Conservation (phyloP, 2,113 vertebrate species). For the Regulus satrapa region DNA sequence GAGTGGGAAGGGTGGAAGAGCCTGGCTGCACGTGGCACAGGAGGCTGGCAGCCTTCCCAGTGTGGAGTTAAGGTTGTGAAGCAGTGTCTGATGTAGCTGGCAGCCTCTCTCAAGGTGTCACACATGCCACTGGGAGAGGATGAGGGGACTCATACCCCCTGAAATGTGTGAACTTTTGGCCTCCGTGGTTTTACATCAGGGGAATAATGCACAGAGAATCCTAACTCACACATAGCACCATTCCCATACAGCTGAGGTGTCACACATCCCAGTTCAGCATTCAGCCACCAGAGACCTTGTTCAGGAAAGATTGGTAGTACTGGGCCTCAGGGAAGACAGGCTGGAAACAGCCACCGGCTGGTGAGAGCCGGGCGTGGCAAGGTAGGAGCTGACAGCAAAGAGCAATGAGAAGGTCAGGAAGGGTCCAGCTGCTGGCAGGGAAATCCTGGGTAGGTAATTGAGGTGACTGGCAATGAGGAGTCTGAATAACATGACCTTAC, state of each 20-base stretch:
- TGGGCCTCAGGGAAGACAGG: neutral
- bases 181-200: neutral
- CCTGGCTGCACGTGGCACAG: fast-evolving
- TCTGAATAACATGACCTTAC: neutral
- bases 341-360: neutral
- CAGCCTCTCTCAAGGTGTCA: neutral
- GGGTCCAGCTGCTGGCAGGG: neutral
- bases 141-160: neutral
- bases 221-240: fast-evolving
- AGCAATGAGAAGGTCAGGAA: neutral
- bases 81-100: neutral
- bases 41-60: neutral
- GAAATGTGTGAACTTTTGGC: neutral
- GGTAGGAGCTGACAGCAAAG: neutral
- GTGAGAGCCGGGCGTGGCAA: neutral
- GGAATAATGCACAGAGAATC: neutral
- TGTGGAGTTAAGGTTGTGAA: neutral
- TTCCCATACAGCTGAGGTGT: neutral
- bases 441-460: neutral
- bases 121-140: fast-evolving
- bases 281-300: neutral
- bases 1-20: conserved; percentile 3
- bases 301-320: neutral
- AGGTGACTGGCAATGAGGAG: neutral
- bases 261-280: neutral